Evolutionary conservation across 2,797 vertebrate species (phyloP).

Genomic region (Anguilla obscura): DNA sequence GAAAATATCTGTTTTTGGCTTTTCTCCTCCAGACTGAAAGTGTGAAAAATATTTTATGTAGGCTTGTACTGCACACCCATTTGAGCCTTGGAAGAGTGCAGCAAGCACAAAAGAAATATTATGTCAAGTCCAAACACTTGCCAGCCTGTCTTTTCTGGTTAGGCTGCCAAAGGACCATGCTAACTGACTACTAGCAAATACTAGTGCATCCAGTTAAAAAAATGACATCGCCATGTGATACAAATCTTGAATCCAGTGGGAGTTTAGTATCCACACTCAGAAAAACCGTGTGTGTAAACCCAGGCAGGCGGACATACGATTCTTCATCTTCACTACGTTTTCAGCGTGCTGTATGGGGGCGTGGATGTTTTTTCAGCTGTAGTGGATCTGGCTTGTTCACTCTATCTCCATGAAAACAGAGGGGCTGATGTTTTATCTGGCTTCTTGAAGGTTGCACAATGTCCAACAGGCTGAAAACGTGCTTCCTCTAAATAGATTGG

Average conservation of each 20-base stretch:
- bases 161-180: conserved; percentile 21
- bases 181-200: conserved; percentile 30
- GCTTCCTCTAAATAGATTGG: not conserved
- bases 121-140: conserved; percentile 18
- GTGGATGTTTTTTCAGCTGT: conserved; percentile 28
- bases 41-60: not conserved
- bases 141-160: conserved; percentile 31
- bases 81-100: not conserved
- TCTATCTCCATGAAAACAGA: not conserved
- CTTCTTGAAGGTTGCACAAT: not conserved
- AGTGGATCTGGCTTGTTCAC: not conserved
- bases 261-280: not conserved
- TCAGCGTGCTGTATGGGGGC: not conserved
- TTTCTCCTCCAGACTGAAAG: not conserved
- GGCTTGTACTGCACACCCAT: not conserved
- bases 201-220: conserved; percentile 29
- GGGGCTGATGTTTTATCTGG: not conserved
- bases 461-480: not conserved
- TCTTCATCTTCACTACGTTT: not conserved
- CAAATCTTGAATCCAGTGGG: conserved; percentile 35
- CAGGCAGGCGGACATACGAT: not conserved
- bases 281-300: not conserved
- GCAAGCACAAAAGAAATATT: conserved; percentile 34
- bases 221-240: conserved; percentile 14
- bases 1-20: not conserved